Base-by-base conservation (phyloP, 2,888 invertebrate genomes). In the Pristionchus mayeri region DNA sequence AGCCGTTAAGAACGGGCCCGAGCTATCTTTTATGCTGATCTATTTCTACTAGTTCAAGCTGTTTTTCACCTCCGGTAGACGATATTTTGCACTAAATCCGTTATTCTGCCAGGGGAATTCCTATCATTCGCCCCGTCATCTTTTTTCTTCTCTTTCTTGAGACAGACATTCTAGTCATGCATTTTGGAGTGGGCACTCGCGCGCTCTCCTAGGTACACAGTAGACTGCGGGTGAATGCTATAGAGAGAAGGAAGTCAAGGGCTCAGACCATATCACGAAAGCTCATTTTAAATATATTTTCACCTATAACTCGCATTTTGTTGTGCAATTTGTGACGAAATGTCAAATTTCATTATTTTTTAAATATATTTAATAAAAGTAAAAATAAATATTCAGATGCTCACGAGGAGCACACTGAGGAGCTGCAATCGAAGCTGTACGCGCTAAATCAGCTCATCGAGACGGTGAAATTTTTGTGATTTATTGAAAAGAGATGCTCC, bases 381-480 rank as follows among this genome's bases (percentile, higher is more conserved):
- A 24, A 50, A 37, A 30, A 27, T 18, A 57, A 9, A 30, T 37
- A 89, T 90, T 54, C 88, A 90, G 90, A 90, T 88, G 90, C 89
- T 40, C 90, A 89, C 85, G 87, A 85, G 83, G 88, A 90, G 60
- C 85, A 81, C 79, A 90, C 87, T 48, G 87, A 88, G 63, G 86
- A 90, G 37, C 24, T 87, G 63, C 90, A 90, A 80, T 86, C 90
- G 40, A 89, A 90, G 80, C 87, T 91, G 85, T 87, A 89, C 75
- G 88, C 89, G 79, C 86, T 91, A 84, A 91, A 91, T 86, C 88
- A 88, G 57, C 86, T 90, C 78, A 88, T 89, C 78, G 90, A 90
- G 82, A 85, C 85, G 84, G 85, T 85, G 18, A 37, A 63, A 21
- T 63, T 82, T 80, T 48, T 9, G 34, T 18, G 27, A 21, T 54